These are phyloP conservation scores for Thripadectes ignobilis DNA, from an alignment of 2,797 vertebrate genomes.

Conservation along the genomic window DNA sequence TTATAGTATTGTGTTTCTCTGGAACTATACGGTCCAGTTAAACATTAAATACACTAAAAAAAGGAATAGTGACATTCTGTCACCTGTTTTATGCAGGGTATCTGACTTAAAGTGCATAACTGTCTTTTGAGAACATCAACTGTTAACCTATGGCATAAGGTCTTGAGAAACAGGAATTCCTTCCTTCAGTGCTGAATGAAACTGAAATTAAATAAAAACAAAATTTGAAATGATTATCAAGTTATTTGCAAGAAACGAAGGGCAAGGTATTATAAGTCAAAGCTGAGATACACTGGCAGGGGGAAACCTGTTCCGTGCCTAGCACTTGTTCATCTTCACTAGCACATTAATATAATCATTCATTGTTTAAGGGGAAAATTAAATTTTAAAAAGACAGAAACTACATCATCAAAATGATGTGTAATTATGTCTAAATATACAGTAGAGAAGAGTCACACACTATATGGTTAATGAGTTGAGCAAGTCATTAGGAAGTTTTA, in stretches of 20 bases:
- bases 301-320: neutral
- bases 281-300: neutral
- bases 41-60: neutral
- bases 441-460: neutral
- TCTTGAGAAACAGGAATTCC: conserved; percentile 25
- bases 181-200: conserved; percentile 38
- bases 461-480: conserved; percentile 1
- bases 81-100: neutral
- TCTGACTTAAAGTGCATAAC: neutral
- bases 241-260: conserved; percentile 20
- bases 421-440: conserved; percentile 26
- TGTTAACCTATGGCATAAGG: neutral
- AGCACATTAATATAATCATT: neutral
- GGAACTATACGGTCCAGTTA: neutral
- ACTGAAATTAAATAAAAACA: conserved; percentile 24
- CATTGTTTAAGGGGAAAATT: neutral
- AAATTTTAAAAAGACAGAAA: conserved; percentile 3
- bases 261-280: neutral
- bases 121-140: neutral
- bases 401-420: neutral
- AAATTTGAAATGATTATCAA: conserved; percentile 28
- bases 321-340: neutral
- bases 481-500: neutral
- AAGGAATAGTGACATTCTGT: neutral
- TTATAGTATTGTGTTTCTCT: neutral